A percentile compares a stretch with the other conserved stretches of the same genome.
Conservation (phyloP, 2,797 vertebrate species). For the Amblyopsis hoosieri region DNA sequence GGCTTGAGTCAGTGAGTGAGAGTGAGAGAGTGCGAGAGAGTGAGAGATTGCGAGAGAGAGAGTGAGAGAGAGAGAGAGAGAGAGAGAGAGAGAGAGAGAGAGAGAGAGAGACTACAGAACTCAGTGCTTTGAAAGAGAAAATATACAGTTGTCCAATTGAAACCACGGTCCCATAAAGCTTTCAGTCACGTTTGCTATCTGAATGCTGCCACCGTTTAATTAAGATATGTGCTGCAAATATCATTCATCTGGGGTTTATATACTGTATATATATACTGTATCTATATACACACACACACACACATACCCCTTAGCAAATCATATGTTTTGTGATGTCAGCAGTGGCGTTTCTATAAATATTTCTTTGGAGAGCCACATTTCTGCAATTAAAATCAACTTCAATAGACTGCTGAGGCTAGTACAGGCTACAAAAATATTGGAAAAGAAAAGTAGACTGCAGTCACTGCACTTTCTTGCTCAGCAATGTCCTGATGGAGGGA, state of each 20-base stretch:
- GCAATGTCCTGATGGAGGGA: too few species aligned
- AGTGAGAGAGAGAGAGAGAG: not conserved
- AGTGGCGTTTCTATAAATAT: slow-evolving; percentile 18
- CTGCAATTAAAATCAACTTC: too few species aligned
- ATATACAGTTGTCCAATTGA: slow-evolving; percentile 48
- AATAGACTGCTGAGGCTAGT: too few species aligned
- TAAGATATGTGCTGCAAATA: slow-evolving; percentile 62
- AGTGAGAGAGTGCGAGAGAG: too few species aligned
- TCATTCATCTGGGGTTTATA: slow-evolving; percentile 41
- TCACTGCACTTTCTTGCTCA: too few species aligned
- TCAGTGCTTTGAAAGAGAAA: slow-evolving; percentile 34
- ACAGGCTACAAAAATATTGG: too few species aligned
- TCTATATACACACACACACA: slow-evolving; percentile 4
- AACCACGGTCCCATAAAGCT: slow-evolving; percentile 49
- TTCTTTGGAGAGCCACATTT: too few species aligned
- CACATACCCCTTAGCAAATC: not conserved
- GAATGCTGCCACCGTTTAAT: slow-evolving; percentile 47
- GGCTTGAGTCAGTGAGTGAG: too few species aligned
- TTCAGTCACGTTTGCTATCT: slow-evolving; percentile 16
- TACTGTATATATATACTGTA: slow-evolving; percentile 5
- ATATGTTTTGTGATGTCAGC: too few species aligned
- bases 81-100: not conserved
- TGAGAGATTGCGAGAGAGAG: too few species aligned
- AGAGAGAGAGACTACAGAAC: slow-evolving; percentile 15
- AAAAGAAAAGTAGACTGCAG: too few species aligned